Evolutionary conservation across 92 coral and sea anemone genomes (phyloP), one percentile per base, ranked within the genome.

Genomic region (Ricordea florida): DNA sequence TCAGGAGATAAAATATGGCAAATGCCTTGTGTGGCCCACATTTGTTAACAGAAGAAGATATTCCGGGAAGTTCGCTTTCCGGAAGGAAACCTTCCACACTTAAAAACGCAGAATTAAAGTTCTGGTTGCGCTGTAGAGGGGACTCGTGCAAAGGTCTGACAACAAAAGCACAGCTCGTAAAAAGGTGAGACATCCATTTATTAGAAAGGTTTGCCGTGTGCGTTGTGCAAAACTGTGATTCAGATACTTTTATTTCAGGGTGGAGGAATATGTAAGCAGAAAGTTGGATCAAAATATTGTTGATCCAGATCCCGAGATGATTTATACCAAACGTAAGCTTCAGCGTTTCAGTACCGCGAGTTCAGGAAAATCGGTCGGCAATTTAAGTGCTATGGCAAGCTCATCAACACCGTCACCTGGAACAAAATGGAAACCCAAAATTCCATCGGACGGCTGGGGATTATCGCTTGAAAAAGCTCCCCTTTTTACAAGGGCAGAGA

Each of bases 391-490:
- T 56, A 41, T 41, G 28, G 62, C 62, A 18, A 27, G 62, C 40
- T 56, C 62, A 27, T 28, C 7, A 37, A 50, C 64, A 70, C 31
- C 13, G 33, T 17, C 53, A 14, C n/a, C n/a, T n/a, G n/a, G n/a
- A n/a, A 30, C 31, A 29, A 32, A 23, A 58, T 57, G 21, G 37
- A 53, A 22, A 26, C 18, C 57, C 2, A 42, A 56, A 16, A 69
- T 78, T 41, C 90, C 77, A 13, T 14, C 40, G 20, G 52, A 70
- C 56, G 81, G 81, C 63, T 85, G 90, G 85, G 74, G 81, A 3
- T 51, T 79, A 5, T 61, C 81, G 4, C 72, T 85, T 18, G 79
- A 33, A 46, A 78, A 70, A 42, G 21, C 48, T 59, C 81, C 85
- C 2, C 40, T 44, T 14, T 66, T 84, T 48, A 84, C 80, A 20